Base-by-base conservation (phyloP, 2,113 vertebrate species). In the Elgaria multicarinata region DNA sequence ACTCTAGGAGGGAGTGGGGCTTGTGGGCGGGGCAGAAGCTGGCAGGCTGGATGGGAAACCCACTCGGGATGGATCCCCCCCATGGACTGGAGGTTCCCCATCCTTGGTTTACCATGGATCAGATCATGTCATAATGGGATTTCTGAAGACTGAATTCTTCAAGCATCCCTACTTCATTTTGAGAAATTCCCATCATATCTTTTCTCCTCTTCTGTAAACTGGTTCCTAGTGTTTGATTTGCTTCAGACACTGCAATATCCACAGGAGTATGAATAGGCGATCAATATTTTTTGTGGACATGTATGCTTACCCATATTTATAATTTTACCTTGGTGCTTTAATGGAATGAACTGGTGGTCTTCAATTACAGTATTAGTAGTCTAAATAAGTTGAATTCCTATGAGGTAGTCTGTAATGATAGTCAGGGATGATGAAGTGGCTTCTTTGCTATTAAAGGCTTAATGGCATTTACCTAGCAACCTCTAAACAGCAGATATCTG, bases 321-420 rank as follows among this genome's bases (percentile, higher is more conserved):
- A 81, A 67, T n/a, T 83, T 80, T 33, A 90, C 22, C 16, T 71
- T 6, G 0, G 55, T 58, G 31, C 66, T 86, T 86, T 80, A 84
- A 13, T 71, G 14, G 58, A 62, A 83, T 80, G 5, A 69, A 18
- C 53, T 44, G 36, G 71, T 79, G 75, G 31, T 69, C 76, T 79
- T 44, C 36, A 75, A 18, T 84, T 67, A 50, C 50, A 71, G 3
- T 83, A 4, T 3, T 82, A 80, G 28, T 64, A 86, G n/a, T 28
- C 2, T 62, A 72, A 44, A 50, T 36, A 66, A 55, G n/a, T 20
- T 58, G 39, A 28, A 0, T 50, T 58, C 58, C 16, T 80, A 33
- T 77, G 28, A 79, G 53, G 85, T 79, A 67, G 64, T 83, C 80
- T n/a, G 28, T 64, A 84, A 84, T 69, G 62, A 24, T 71, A 84